Percentiles rank a stretch among this genome's conserved stretches.
Evolutionary conservation across 37 sponge, comb jelly and placozoan species (phyloP).

Genomic region (Beroe ovata): DNA sequence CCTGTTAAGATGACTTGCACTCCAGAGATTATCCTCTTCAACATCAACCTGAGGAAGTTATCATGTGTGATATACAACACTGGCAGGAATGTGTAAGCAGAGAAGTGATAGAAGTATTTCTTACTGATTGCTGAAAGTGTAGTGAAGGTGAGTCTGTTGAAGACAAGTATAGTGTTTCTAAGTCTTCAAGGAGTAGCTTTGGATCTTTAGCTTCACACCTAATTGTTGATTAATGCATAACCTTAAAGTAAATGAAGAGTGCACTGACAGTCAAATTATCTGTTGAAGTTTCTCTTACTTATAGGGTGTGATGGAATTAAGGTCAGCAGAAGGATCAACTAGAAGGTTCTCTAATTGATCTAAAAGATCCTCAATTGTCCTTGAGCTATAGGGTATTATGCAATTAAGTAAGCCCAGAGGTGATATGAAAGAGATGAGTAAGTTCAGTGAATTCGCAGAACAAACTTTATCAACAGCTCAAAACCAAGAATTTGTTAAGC

Average conservation of each 20-base stretch:
- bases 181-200: conserved; percentile 34
- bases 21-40: conserved; percentile 63
- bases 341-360: conserved; percentile 50
- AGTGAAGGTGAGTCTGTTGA: conserved; percentile 40
- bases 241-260: too few relatives aligned
- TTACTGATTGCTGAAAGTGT: conserved; percentile 24
- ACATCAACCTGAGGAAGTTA: conserved; percentile 14
- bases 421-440: too few relatives aligned
- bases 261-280: too few relatives aligned
- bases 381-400: too few relatives aligned
- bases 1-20: conserved; percentile 37
- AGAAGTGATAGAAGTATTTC: too few relatives aligned
- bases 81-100: too few relatives aligned
- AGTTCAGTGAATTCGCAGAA: too few relatives aligned
- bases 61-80: too few relatives aligned
- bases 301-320: conserved; percentile 13
- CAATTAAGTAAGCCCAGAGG: too few relatives aligned
- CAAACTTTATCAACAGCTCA: too few relatives aligned
- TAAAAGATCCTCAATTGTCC: conserved; percentile 23
- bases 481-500: too few relatives aligned
- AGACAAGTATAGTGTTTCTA: conserved; percentile 60
- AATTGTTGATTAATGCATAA: too few relatives aligned
- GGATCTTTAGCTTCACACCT: conserved; percentile 12
- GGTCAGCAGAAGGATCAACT: conserved; percentile 40
- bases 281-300: conserved; percentile 2